A percentile compares a stretch with the other conserved stretches of the same genome.
Evolutionary conservation across 2,888 invertebrate species (phyloP).

Genomic region (Phaedon cochleariae): DNA sequence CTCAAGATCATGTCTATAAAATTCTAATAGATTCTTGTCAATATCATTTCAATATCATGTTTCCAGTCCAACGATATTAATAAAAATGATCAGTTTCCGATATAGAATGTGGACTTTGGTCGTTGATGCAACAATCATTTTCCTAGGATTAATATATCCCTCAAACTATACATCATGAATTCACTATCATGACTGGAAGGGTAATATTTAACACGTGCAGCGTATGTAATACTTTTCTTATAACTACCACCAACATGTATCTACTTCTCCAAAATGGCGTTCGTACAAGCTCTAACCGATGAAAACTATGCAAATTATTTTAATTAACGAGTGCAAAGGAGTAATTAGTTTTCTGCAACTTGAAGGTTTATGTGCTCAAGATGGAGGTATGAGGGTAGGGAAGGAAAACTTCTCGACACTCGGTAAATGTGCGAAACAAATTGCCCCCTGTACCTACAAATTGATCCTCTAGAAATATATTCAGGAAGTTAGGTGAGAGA

Average conservation of each 20-base stretch:
- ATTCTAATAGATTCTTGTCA: no score
- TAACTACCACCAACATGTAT: constrained; percentile 3
- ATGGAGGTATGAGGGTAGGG: not conserved
- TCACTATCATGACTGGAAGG: not conserved
- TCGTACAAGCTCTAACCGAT: not conserved
- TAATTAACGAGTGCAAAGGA: not conserved
- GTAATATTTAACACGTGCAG: not conserved
- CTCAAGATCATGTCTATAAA: no score
- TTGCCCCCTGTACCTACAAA: not conserved
- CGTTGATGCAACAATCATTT: no score
- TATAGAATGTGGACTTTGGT: no score
- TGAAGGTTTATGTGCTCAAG: not conserved
- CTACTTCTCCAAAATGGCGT: not conserved
- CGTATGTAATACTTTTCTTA: not conserved
- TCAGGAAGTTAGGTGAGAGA: not conserved
- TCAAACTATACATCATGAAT: no score
- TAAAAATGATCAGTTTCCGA: no score
- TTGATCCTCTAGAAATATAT: not conserved
- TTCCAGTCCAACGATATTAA: no score
- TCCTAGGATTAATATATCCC: no score
- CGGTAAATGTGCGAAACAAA: not conserved
- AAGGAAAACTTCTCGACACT: not conserved
- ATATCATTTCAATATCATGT: no score
- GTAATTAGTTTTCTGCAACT: constrained; percentile 11
- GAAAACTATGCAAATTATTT: constrained; percentile 13